Conservation (phyloP, 2,113 vertebrate genomes). For the Rattus norvegicus region GRCr8 NC_086033.1:87946501-87947000, state of each 20-base stretch:
- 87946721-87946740: conserved; percentile 75
- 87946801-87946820: conserved; percentile 67
- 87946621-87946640: conserved; percentile 5
- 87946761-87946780: conserved; percentile 69
- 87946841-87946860: neutral
- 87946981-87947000: neutral
- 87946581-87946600: conserved; percentile 59
- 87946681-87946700: conserved; percentile 73
- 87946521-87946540: neutral
- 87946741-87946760: conserved; percentile 70
- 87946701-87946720: conserved; percentile 69
- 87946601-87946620: conserved; percentile 37
- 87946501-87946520: conserved; percentile 49
- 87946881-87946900: neutral
- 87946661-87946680: conserved; percentile 74
- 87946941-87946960: neutral
- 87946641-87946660: conserved; percentile 46
- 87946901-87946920: conserved; percentile 40
- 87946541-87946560: conserved; percentile 62
- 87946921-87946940: neutral
- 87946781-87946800: conserved; percentile 65
- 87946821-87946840: conserved; percentile 55
- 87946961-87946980: neutral
- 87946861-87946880: neutral
- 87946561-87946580: conserved; percentile 67